These are phyloP conservation scores for Loriculus beryllinus DNA, from an alignment of 2,797 vertebrate species.

Conservation along the genomic window DNA sequence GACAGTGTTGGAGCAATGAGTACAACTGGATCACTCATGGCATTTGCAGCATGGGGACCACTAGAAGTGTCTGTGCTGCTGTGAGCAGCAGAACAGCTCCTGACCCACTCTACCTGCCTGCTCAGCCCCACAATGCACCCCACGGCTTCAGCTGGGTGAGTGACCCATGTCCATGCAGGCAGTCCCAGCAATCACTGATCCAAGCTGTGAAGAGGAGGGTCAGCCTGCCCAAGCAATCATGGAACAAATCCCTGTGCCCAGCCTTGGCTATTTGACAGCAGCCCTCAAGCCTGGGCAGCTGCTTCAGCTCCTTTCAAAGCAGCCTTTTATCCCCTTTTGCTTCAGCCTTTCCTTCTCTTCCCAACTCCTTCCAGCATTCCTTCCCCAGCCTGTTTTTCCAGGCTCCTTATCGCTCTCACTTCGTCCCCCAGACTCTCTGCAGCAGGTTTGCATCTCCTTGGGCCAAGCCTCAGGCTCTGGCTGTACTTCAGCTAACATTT, in stretches of 20 bases:
- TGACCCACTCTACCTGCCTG: background rate
- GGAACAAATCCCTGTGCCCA: background rate
- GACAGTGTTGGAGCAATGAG: background rate
- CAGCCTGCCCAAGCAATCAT: rapidly evolving
- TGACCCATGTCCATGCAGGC: rapidly evolving
- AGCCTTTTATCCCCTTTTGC: background rate
- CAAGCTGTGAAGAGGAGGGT: background rate
- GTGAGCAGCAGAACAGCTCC: background rate
- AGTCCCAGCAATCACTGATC: rapidly evolving
- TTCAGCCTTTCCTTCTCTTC: background rate
- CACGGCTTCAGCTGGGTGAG: rapidly evolving
- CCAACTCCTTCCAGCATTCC: background rate
- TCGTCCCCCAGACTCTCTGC: rapidly evolving
- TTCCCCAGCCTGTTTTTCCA: background rate
- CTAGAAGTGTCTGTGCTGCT: rapidly evolving
- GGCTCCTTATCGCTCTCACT: background rate
- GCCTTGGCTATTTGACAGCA: background rate
- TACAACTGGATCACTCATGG: background rate
- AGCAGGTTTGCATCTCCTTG: background rate
- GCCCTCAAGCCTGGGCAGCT: background rate
- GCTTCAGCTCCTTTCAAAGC: background rate
- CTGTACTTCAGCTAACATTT: background rate
- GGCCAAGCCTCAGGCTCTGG: background rate
- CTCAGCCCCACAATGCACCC: background rate
- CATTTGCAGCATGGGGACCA: background rate